Evolutionary conservation across 2,888 invertebrate genomes (phyloP).

Genomic region (Pheosia gnoma): DNA sequence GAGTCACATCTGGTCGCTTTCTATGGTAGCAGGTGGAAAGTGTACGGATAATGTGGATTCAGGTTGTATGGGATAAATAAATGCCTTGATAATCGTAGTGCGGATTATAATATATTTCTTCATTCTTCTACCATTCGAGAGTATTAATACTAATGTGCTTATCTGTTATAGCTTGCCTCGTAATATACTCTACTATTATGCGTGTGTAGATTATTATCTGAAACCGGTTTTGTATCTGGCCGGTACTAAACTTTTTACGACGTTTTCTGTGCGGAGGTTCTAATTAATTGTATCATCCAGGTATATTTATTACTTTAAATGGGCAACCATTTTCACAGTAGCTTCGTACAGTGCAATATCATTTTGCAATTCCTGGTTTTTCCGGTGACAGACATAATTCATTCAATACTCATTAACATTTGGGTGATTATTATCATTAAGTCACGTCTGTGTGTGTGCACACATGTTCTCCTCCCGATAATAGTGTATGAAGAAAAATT

Average conservation of each 20-base stretch:
- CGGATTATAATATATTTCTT: background rate
- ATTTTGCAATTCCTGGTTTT: background rate
- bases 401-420: constrained; percentile 7
- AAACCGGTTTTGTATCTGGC: no score
- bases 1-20: constrained; percentile 44
- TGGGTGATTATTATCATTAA: background rate
- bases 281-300: background rate
- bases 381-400: background rate
- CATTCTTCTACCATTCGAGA: no score
- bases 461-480: constrained; percentile 21
- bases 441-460: background rate
- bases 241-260: no score
- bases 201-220: no score
- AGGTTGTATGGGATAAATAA: constrained; percentile 15
- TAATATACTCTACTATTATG: background rate
- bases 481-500: constrained; percentile 31
- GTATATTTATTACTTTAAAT: background rate
- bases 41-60: constrained; percentile 25
- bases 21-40: constrained; percentile 44
- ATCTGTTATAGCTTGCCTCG: no score
- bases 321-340: background rate
- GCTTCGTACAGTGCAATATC: background rate
- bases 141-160: no score
- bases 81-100: background rate
- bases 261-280: no score